Percentiles rank a stretch among this genome's conserved stretches.
phyloP scores from a whole-genome alignment of 2,888 invertebrate species.

The Litoditis marina region DNA sequence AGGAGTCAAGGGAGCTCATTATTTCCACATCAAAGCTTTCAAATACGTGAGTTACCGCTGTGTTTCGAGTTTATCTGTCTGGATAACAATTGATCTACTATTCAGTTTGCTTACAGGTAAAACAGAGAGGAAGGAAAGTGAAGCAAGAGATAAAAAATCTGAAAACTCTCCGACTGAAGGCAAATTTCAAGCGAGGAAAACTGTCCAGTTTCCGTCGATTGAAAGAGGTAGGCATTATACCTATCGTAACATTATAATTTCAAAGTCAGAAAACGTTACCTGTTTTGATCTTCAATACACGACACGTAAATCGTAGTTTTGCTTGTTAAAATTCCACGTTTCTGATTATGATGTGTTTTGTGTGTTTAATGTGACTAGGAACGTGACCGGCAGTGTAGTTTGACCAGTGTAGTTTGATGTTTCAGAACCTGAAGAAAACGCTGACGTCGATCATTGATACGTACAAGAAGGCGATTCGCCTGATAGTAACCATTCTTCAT shows the following conservation, averaged over 20 bases:
- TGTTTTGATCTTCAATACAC: too few species aligned
- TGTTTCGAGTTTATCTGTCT: neutral
- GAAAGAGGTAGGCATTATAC: slow-evolving; percentile 1
- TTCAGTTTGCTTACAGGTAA: neutral
- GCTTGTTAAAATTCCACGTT: too few species aligned
- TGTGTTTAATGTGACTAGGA: too few species aligned
- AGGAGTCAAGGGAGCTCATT: slow-evolving; percentile 4
- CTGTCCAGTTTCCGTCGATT: neutral
- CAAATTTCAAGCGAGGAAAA: neutral
- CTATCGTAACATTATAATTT: too few species aligned
- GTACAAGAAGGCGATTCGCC: neutral
- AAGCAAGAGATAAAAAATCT: slow-evolving; percentile 13
- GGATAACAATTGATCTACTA: too few species aligned
- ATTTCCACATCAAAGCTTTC: slow-evolving; percentile 11
- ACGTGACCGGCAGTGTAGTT: too few species aligned
- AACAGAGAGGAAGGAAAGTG: slow-evolving; percentile 7
- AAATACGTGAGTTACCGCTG: neutral
- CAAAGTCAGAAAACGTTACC: too few species aligned
- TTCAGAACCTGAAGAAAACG: slow-evolving; percentile 10
- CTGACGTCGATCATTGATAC: slow-evolving; percentile 2
- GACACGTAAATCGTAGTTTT: too few species aligned
- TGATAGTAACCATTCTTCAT: neutral
- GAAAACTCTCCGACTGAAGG: neutral
- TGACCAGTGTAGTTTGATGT: neutral
- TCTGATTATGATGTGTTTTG: too few species aligned